Evolutionary conservation across 2,113 vertebrate genomes (phyloP).

Genomic region (Cephalopholis sonnerati): DNA sequence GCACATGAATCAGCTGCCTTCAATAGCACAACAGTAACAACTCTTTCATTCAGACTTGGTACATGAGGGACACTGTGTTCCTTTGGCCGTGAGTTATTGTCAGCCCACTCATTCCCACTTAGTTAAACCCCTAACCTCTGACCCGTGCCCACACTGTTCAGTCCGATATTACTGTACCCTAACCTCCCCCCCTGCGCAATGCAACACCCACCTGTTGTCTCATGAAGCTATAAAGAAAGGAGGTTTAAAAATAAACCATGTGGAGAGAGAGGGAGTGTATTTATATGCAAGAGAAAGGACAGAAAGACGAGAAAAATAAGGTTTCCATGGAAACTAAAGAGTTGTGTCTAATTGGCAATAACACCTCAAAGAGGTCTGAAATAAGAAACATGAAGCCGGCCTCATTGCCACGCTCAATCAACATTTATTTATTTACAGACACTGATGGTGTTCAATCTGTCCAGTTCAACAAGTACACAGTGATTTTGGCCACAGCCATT

Average conservation of each 20-base stretch:
- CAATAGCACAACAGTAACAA: constrained; percentile 14
- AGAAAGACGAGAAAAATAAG: constrained; percentile 53
- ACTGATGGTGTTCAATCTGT: constrained; percentile 23
- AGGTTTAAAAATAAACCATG: constrained; percentile 73
- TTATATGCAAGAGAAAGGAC: constrained; percentile 50
- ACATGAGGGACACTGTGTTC: constrained; percentile 40
- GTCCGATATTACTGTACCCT: constrained; percentile 26
- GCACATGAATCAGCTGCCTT: constrained; percentile 19
- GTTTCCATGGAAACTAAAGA: constrained; percentile 84
- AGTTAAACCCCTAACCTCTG: constrained; percentile 40
- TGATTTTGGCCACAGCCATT: constrained; percentile 14
- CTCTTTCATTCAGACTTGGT: constrained; percentile 40
- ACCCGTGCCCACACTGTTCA: constrained; percentile 52
- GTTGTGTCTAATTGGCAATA: constrained; percentile 74
- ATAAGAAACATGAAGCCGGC: constrained; percentile 40
- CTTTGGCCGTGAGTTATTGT: constrained; percentile 22
- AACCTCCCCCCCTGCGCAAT: constrained; percentile 8
- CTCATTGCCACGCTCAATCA: constrained; percentile 1
- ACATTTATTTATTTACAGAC: constrained; percentile 13
- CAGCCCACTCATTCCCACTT: constrained; percentile 47
- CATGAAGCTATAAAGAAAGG: constrained; percentile 60
- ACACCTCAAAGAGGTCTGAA: constrained; percentile 64
- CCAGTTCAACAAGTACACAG: constrained; percentile 8
- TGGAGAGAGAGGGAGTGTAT: constrained; percentile 41
- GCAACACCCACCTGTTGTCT: constrained; percentile 75